Conservation (phyloP, 2,797 vertebrate genomes). For the Helicolenus hilgendorfi region DNA sequence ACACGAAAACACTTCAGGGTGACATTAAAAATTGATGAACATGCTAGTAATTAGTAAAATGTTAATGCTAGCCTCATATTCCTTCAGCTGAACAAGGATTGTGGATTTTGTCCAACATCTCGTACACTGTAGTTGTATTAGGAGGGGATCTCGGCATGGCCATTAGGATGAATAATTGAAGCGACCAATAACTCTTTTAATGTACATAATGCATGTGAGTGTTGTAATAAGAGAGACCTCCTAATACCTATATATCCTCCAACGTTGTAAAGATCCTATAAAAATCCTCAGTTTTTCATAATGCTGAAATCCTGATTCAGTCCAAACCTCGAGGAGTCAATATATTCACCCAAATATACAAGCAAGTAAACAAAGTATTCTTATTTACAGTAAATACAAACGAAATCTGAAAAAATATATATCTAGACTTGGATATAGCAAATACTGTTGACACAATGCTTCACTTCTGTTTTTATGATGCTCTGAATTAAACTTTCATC, state of each 20-base stretch:
- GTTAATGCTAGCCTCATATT: background rate
- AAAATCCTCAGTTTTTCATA: background rate
- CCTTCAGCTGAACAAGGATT: background rate
- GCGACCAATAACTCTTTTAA: background rate
- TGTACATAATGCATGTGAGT: background rate
- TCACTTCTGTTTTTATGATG: background rate
- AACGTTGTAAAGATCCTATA: background rate
- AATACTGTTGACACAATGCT: background rate
- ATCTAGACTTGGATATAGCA: background rate
- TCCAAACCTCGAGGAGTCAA: accelerated
- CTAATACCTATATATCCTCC: background rate
- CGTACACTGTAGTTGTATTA: background rate
- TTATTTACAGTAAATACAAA: background rate
- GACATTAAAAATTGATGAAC: background rate
- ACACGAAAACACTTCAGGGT: background rate
- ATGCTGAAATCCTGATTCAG: background rate
- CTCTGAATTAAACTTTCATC: background rate
- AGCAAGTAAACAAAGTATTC: background rate
- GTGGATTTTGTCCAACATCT: background rate
- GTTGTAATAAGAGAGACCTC: background rate
- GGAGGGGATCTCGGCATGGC: background rate
- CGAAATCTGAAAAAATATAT: background rate
- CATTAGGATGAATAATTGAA: background rate
- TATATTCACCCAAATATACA: background rate
- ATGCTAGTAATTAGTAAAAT: background rate